A percentile compares a stretch with the other conserved stretches of the same genome.
phyloP scores from a whole-genome alignment of 1,140 invertebrate genomes.

The Drosophila punjabiensis region DNA sequence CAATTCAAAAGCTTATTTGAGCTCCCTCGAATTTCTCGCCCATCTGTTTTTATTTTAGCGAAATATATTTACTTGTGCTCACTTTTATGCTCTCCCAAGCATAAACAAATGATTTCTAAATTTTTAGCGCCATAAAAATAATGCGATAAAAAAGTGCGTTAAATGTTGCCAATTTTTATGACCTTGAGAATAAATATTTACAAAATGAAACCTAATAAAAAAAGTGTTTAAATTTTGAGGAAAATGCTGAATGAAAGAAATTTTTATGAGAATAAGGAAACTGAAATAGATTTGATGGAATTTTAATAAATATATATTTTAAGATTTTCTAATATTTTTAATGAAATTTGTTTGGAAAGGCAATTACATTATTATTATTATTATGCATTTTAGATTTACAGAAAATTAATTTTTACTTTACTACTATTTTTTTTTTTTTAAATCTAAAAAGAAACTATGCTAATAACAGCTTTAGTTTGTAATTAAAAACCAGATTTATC shows the following conservation, averaged over 20 bases:
- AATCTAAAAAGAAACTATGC: not conserved
- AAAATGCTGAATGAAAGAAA: not conserved
- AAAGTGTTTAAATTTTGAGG: not conserved
- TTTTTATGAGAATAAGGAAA: not conserved
- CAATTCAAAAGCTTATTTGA: constrained; percentile 26
- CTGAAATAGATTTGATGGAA: not conserved
- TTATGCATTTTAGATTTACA: not conserved
- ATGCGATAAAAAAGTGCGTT: constrained; percentile 15
- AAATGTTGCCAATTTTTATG: constrained; percentile 10
- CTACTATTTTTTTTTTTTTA: too few species aligned
- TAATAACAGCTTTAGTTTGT: not conserved
- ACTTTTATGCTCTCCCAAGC: constrained; percentile 19
- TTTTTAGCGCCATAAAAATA: constrained; percentile 12
- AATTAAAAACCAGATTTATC: not conserved
- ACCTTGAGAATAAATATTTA: constrained; percentile 20
- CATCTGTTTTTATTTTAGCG: constrained; percentile 17
- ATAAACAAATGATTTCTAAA: constrained; percentile 30
- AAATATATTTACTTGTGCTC: constrained; percentile 34
- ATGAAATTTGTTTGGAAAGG: not conserved
- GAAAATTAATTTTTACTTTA: not conserved
- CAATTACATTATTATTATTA: too few species aligned
- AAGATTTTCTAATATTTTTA: not conserved
- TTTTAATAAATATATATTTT: not conserved
- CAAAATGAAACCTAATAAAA: not conserved
- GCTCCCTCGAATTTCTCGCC: constrained; percentile 10